Percentiles rank a stretch among this genome's conserved stretches.
Evolutionary conservation across 2,888 invertebrate species (phyloP).

Genomic region (Liodrosophila aerea): DNA sequence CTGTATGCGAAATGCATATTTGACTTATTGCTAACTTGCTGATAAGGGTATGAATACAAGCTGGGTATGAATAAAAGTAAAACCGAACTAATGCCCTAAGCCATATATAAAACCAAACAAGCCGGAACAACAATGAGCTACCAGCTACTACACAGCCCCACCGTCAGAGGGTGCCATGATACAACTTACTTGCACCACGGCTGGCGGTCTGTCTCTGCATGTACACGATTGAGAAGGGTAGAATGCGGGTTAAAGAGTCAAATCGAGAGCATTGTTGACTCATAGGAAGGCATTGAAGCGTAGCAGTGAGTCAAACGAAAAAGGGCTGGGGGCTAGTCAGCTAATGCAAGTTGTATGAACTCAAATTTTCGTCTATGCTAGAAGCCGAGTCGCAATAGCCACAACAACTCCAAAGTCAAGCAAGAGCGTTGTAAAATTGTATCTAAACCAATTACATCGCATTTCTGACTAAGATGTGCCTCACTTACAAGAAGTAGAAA

Average conservation of each 20-base stretch:
- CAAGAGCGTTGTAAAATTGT: constrained; percentile 40
- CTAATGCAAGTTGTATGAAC: constrained; percentile 73
- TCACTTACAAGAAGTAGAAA: constrained; percentile 15
- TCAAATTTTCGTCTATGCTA: constrained; percentile 66
- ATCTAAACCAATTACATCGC: constrained; percentile 61
- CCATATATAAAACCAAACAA: constrained; percentile 77
- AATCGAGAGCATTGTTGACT: constrained; percentile 1
- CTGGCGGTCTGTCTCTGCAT: constrained; percentile 15
- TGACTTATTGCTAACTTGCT: constrained; percentile 66
- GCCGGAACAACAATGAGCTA: constrained; percentile 70
- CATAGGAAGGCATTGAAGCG: constrained; percentile 37
- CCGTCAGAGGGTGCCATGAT: constrained; percentile 48
- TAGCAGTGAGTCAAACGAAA: constrained; percentile 67
- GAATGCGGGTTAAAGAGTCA: constrained; percentile 1
- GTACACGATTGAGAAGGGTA: neutral
- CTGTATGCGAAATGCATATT: constrained; percentile 58
- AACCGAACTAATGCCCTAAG: constrained; percentile 75
- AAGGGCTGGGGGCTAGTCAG: constrained; percentile 32
- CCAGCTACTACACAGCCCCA: constrained; percentile 26
- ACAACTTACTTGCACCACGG: constrained; percentile 40
- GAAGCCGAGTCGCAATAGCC: constrained; percentile 21
- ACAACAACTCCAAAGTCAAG: constrained; percentile 10
- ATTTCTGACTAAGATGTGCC: constrained; percentile 45
- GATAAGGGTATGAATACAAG: constrained; percentile 49
- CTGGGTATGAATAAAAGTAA: constrained; percentile 59